Base-by-base conservation (phyloP, 2,113 vertebrate genomes). In the Andinoacara biseriatus region DNA sequence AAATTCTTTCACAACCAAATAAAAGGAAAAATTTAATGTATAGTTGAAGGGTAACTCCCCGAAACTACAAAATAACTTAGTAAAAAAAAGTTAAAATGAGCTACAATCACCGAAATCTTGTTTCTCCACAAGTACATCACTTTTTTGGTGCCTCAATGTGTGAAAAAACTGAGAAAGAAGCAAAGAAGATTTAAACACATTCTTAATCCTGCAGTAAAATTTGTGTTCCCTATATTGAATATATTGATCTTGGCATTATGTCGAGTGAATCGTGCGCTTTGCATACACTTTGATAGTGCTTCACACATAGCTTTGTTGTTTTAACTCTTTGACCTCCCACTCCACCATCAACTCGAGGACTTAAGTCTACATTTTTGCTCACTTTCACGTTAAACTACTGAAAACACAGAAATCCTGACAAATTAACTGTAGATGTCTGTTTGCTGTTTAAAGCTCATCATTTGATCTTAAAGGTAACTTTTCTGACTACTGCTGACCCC, bases 381-480 rank as follows among this genome's bases (percentile, higher is more conserved):
- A 18, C 31, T 52, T 54, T 72, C 17, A 54, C 5, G 31, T 18
- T 33, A 72, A 72, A 52, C 43, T 29, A 72, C 18, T 52, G 43
- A 72, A 31, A 26, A 49, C 10, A 31, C 7, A 31, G 20, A 52
- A 72, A 52, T 20, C 20, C 5, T 72, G 24, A 52, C 18, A 72
- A 29, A 52, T 72, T 52, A 72, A 72, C 65, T 72, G 10, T 72
- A 72, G 54, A 72, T 54, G 26, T 54, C 46, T 54, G 20, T 49
- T 31, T n/a, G 26, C 17, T 72, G 52, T 1, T n/a, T 54, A 54
- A 72, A 72, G 17, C 5, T 54, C 46, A 33, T 31, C 18, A 14
- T 9, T 72, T 72, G 33, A 72, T 54, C 46, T 54, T 54, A 54
- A 72, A 72, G 26, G 67, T 14, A 26, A 72, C 67, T 72, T 72